Base-by-base conservation (phyloP, 2,888 invertebrate species). In the Acronicta leporina region DNA sequence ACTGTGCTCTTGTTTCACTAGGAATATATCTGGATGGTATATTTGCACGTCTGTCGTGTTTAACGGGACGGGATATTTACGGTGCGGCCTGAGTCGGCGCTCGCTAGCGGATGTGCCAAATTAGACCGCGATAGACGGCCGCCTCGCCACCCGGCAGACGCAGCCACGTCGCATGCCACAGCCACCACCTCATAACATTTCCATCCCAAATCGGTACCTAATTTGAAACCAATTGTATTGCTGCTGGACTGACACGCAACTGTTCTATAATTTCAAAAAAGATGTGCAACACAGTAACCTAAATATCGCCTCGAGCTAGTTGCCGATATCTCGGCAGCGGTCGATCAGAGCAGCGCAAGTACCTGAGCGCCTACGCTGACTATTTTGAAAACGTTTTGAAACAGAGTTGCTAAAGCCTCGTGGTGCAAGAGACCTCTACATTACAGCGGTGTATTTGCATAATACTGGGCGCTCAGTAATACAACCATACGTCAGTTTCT, bases 21-120 rank as follows among this genome's bases (percentile, higher is more conserved):
- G 79, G 75, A 84, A 83, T 80, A 70, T 80, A 70, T 77, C 74
- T 77, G 73, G 68, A 69, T 65, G 66, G 74, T 64, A 69, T 75
- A 80, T 86, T 86, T 70, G 82, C 80, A 79, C 77, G 80, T 79
- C 72, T 80, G 76, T 73, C 75, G 77, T 76, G 75, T 81, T 71
- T 86, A 86, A 85, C 84, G 83, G 84, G 83, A 85, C 82, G 86
- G 83, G 84, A 88, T 94, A 94, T 93, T 93, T 93, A 90, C 88
- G 87, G 89, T 82, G 74, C 73, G 83, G 83, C 71, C 79, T 79
- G 86, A 85, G 84, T 82, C 87, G 90, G 87, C 91, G 87, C 83
- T 86, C 87, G 86, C 79, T 84, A 82, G 90, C 94, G 93, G 94
- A 94, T 94, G 93, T 94, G 94, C 94, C 94, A 94, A 94, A 94